These are phyloP conservation scores for Galeopterus variegatus DNA, from an alignment of 2,113 vertebrate genomes.

Conservation along the genomic window DNA sequence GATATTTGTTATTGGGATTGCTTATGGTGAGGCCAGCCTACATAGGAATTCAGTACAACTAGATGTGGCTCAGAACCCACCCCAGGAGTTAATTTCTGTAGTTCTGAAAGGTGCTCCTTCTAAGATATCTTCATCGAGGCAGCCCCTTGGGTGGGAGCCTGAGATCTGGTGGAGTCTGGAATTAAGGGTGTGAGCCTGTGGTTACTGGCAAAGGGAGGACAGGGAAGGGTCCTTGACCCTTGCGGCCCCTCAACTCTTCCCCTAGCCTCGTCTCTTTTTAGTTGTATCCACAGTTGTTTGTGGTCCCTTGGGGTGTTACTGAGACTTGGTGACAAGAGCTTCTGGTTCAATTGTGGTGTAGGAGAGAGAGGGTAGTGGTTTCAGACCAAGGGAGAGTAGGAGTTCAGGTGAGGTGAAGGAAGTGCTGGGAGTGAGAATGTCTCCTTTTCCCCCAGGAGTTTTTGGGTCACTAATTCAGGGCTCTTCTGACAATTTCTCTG, in stretches of 20 bases:
- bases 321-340: neutral
- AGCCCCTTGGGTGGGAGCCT: neutral
- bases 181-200: neutral
- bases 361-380: neutral
- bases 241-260: neutral
- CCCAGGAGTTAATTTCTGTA: neutral
- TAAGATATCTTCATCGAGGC: neutral
- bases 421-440: neutral
- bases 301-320: neutral
- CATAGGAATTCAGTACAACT: neutral
- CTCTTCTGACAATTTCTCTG: constrained; percentile 23
- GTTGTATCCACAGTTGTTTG: neutral
- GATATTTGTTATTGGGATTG: neutral
- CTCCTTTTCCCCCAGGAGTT: neutral
- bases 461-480: neutral
- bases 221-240: neutral
- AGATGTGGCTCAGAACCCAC: neutral
- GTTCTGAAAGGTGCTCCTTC: neutral
- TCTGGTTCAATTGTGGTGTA: neutral
- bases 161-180: neutral
- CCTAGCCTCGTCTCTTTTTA: neutral
- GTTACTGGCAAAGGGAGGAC: neutral
- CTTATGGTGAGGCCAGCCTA: neutral
- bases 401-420: neutral
- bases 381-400: neutral